Conservation (phyloP, 2,888 invertebrate species). For the Marasmarcha lunaedactyla region DNA sequence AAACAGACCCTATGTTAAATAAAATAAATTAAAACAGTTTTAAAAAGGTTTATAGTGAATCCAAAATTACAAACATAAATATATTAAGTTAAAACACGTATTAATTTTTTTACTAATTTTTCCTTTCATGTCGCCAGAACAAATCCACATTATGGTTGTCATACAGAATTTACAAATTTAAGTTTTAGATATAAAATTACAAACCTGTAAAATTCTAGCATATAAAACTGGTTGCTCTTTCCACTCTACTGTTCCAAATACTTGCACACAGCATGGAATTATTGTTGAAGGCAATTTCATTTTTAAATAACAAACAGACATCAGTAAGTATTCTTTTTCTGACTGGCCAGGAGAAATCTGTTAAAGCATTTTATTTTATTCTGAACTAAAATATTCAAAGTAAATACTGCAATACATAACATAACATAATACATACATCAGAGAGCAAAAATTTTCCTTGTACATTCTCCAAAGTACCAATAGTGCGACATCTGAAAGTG, state of each 20-base stretch:
- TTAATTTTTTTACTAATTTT: no score
- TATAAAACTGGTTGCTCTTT: slow-evolving; percentile 36
- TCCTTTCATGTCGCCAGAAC: no score
- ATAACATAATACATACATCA: slow-evolving; percentile 35
- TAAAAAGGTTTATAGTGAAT: no score
- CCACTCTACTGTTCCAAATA: slow-evolving; percentile 49
- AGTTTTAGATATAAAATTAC: no score
- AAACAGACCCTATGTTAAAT: no score
- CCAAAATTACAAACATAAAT: no score
- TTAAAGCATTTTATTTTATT: slow-evolving; percentile 27
- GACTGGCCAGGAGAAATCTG: slow-evolving; percentile 16
- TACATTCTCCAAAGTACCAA: slow-evolving; percentile 40
- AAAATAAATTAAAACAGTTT: no score
- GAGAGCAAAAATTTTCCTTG: slow-evolving; percentile 35
- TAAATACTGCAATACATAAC: not conserved
- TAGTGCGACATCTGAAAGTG: slow-evolving; percentile 33
- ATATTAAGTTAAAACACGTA: no score
- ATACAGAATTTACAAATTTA: no score
- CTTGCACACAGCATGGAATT: slow-evolving; percentile 40
- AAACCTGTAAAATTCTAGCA: slow-evolving; percentile 41
- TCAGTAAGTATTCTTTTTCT: slow-evolving; percentile 20
- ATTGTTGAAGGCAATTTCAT: slow-evolving; percentile 24
- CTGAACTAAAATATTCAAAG: not conserved
- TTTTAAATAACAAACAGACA: slow-evolving; percentile 35
- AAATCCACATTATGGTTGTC: no score